Base-by-base conservation (phyloP, 2,797 vertebrate species). In the Lates japonicus region DNA sequence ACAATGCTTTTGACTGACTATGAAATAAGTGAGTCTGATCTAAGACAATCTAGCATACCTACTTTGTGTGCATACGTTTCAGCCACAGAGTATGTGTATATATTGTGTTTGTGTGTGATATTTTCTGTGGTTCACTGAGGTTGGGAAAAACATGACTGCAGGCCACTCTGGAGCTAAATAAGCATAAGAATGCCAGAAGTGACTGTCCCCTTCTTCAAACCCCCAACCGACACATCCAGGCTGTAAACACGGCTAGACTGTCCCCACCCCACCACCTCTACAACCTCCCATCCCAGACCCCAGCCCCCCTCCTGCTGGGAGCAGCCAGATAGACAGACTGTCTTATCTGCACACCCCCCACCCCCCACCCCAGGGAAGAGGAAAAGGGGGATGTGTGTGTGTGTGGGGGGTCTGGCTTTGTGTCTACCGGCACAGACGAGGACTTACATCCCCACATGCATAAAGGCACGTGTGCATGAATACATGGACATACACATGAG, bases 311-410 rank as follows among this genome's bases (percentile, higher is more conserved):
- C 85, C 78, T 77, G 86, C 83, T 89, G 91, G 82, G 87, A 88
- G 73, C 74, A 78, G 59, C 73, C 93, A 94, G 92, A 93, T 90
- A 94, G 92, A 91, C 91, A 93, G 91, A 92, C 92, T 88, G 88
- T 86, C 91, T 92, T 89, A 90, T 87, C 91, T 68, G n/a, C n/a
- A n/a, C n/a, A n/a, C n/a, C n/a, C 70, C 77, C 13, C 69, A 22
- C 31, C 55, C 63, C 69, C n/a, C n/a, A n/a, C 82, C 62, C 78
- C 44, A 44, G 89, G 81, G 85, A 82, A 78, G 68, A 87, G 84
- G 84, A 87, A 88, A 80, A 57, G 84, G 86, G 85, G 90, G 87
- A 31, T 78, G 81, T 78, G 71, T 72, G 70, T 39, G 61, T 84
- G 90, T 86, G 31, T 78, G 81, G 79, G 73, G 74, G n/a, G n/a